These are phyloP conservation scores for Yponomeuta evonymella DNA, from an alignment of 2,888 invertebrate species.

Conservation along the genomic window DNA sequence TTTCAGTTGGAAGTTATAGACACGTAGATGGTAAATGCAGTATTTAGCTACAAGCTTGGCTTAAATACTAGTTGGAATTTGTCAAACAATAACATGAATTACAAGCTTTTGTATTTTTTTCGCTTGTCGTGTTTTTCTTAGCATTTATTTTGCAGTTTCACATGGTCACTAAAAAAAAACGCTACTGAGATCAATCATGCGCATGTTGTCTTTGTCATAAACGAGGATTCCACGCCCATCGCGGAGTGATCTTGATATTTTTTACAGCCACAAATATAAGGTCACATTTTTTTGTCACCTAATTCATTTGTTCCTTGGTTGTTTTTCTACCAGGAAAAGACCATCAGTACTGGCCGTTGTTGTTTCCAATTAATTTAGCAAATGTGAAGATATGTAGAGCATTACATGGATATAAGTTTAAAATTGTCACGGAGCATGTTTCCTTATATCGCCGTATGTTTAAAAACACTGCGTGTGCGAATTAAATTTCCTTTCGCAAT, in stretches of 20 bases:
- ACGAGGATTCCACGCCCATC: constrained; percentile 31
- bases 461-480: not conserved
- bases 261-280: constrained; percentile 40
- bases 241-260: constrained; percentile 67
- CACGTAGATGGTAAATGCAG: not conserved
- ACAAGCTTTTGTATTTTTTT: not conserved
- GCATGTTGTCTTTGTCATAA: not conserved
- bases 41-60: not conserved
- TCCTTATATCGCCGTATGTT: not conserved
- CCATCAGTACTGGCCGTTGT: not conserved
- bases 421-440: not conserved
- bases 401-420: not conserved
- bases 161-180: not conserved
- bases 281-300: constrained; percentile 37
- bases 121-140: not conserved
- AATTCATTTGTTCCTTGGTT: constrained; percentile 17
- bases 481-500: not conserved
- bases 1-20: not conserved
- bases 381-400: too few relatives aligned
- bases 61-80: not conserved
- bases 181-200: not conserved
- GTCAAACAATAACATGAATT: not conserved
- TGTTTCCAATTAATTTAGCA: not conserved
- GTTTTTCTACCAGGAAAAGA: constrained; percentile 7
- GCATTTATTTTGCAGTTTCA: not conserved